phyloP scores from a whole-genome alignment of 2,888 invertebrate species.

The Cephus runcator region DNA sequence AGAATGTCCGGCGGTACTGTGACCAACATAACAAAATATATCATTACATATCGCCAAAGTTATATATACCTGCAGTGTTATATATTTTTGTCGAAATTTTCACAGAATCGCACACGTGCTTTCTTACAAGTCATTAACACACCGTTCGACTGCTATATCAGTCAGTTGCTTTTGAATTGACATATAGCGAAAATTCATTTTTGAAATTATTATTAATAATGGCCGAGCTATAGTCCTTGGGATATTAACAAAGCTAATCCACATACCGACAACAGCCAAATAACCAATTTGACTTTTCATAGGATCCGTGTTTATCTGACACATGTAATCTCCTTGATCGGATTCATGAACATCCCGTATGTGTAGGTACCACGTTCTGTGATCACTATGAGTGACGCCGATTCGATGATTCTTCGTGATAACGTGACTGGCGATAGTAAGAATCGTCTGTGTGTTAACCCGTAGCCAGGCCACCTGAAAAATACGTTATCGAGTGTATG shows the following conservation, averaged over 20 bases:
- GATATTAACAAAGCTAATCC: not conserved
- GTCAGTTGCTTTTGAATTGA: too few relatives aligned
- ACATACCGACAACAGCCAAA: slow-evolving; percentile 75
- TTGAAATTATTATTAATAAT: too few relatives aligned
- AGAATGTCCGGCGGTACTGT: slow-evolving; percentile 84
- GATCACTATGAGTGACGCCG: slow-evolving; percentile 81
- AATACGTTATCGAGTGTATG: not conserved
- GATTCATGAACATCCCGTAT: slow-evolving; percentile 82
- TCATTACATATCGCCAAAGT: too few relatives aligned
- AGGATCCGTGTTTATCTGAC: slow-evolving; percentile 80
- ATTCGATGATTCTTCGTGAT: slow-evolving; percentile 91
- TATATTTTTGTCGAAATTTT: too few relatives aligned
- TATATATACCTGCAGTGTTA: too few relatives aligned
- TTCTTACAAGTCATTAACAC: too few relatives aligned
- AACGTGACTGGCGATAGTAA: slow-evolving; percentile 89
- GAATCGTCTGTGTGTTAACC: slow-evolving; percentile 89
- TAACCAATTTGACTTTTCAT: slow-evolving; percentile 79
- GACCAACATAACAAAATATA: slow-evolving; percentile 12
- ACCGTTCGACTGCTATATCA: too few relatives aligned
- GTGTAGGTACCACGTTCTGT: slow-evolving; percentile 83
- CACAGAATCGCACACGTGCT: too few relatives aligned
- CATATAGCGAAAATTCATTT: too few relatives aligned
- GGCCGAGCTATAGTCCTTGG: too few relatives aligned
- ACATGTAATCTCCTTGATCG: slow-evolving; percentile 88
- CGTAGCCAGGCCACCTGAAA: slow-evolving; percentile 89